Evolutionary conservation across 2,888 invertebrate genomes (phyloP).

Genomic region (Drosophila mayaguana): DNA sequence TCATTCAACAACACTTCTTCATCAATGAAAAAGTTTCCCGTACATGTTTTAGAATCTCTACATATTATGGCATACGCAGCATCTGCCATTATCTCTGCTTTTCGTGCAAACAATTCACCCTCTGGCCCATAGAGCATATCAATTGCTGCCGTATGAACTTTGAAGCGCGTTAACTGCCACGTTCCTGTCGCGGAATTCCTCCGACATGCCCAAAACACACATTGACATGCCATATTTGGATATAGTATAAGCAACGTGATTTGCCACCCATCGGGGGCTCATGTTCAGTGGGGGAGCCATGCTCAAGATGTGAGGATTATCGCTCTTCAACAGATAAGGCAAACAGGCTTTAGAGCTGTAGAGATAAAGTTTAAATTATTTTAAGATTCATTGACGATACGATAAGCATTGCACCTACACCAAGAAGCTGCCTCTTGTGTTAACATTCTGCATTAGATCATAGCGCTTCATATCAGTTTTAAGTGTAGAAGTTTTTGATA

Average conservation of each 20-base stretch:
- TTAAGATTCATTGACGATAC: background rate
- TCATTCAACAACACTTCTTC: constrained; percentile 92
- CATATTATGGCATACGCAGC: constrained; percentile 82
- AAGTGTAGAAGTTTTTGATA: constrained; percentile 92
- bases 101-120: constrained; percentile 70
- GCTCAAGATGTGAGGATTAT: constrained; percentile 95
- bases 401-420: constrained; percentile 1
- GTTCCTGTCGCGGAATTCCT: constrained; percentile 89
- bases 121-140: constrained; percentile 86
- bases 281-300: background rate
- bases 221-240: constrained; percentile 86
- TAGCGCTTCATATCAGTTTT: constrained; percentile 97
- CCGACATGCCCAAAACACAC: constrained; percentile 98
- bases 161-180: constrained; percentile 4
- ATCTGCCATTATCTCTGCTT: constrained; percentile 84
- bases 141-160: constrained; percentile 90
- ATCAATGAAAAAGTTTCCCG: constrained; percentile 96
- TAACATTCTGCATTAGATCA: constrained; percentile 86
- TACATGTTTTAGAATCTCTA: constrained; percentile 90
- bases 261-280: background rate
- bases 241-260: constrained; percentile 4
- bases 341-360: background rate
- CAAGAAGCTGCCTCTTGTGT: background rate
- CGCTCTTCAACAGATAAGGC: constrained; percentile 90
- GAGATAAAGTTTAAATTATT: background rate